Evolutionary conservation across 1,140 invertebrate genomes (phyloP), one percentile per base, ranked within the genome.

Genomic region (Conus ventricosus): DNA sequence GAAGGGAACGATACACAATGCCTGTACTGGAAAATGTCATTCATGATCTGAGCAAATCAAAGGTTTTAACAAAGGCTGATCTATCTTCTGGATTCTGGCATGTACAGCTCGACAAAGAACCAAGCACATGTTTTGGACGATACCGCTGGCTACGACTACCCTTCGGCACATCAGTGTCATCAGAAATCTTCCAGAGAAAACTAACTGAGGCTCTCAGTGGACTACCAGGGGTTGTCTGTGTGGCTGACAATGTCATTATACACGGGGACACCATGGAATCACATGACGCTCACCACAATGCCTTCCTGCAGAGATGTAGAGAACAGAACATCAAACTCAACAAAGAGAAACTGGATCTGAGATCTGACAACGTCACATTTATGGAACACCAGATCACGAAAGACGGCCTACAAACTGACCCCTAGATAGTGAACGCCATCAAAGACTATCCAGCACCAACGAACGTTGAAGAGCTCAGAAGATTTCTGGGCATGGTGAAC

Each of bases 281-380:
- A 67, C 89, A 90, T 71, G 90, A 91, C 25, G 7, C 20, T 8
- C 82, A 91, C 10, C 82, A 91, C 5, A 71, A 75, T 53, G 25
- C 25, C 80, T 91, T 96, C 23, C 89, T 94, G 93, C 27, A 90
- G 84, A 85, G 71, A 94, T 94, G 93, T 25, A 90, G 84, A 85
- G 71, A 94, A 87, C 87, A 91, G 83, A 92, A 93, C 90, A 88
- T 96, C n/a, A 94, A 91, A 81, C 92, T 95, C 87, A 95, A 95
- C 91, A 84, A 55, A 83, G 76, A 90, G 89, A 15, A 96, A 95
- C 90, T 84, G 86, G 27, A 27, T 80, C 20, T 71, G n/a, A 17
- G 67, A 23, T 71, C 67, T 5, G 67, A 71, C 67, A 71, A 71
- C 92, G n/a, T n/a, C n/a, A n/a, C n/a, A n/a, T n/a, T n/a, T n/a